Conservation (phyloP, 2,113 vertebrate species). For the Pipa parva region DNA sequence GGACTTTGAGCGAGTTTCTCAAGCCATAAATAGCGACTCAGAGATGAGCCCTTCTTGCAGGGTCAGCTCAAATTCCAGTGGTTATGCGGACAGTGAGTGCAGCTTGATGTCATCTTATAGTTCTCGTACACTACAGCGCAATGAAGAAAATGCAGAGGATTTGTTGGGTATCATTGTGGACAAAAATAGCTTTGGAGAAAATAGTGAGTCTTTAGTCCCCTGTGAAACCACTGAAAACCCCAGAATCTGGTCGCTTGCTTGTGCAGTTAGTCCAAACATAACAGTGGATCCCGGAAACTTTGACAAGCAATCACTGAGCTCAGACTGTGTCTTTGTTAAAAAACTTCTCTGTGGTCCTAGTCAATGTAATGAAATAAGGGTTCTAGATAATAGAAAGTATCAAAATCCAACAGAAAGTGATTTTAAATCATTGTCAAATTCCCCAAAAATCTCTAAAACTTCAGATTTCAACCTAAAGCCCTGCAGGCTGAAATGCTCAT, state of each 20-base stretch:
- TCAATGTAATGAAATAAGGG: conserved; percentile 48
- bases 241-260: conserved; percentile 90
- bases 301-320: conserved; percentile 59
- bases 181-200: conserved; percentile 47
- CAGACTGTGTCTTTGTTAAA: conserved; percentile 61
- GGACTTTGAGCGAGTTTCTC: conserved; percentile 79
- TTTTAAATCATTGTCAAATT: conserved; percentile 56
- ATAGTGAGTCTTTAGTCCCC: conserved; percentile 55
- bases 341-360: conserved; percentile 46
- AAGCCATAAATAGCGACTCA: conserved; percentile 72
- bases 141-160: conserved; percentile 55
- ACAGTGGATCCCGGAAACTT: conserved; percentile 54
- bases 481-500: conserved; percentile 73
- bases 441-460: conserved; percentile 67
- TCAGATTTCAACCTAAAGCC: conserved; percentile 68
- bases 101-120: conserved; percentile 56
- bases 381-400: conserved; percentile 56
- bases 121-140: conserved; percentile 67
- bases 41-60: conserved; percentile 56
- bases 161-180: conserved; percentile 60
- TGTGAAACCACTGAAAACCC: conserved; percentile 76
- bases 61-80: conserved; percentile 48
- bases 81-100: conserved; percentile 65
- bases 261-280: conserved; percentile 70
- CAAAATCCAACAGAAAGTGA: conserved; percentile 54